These are phyloP conservation scores for Macrostomum lignano DNA, from an alignment of 1,140 invertebrate species.

Conservation along the genomic window DNA sequence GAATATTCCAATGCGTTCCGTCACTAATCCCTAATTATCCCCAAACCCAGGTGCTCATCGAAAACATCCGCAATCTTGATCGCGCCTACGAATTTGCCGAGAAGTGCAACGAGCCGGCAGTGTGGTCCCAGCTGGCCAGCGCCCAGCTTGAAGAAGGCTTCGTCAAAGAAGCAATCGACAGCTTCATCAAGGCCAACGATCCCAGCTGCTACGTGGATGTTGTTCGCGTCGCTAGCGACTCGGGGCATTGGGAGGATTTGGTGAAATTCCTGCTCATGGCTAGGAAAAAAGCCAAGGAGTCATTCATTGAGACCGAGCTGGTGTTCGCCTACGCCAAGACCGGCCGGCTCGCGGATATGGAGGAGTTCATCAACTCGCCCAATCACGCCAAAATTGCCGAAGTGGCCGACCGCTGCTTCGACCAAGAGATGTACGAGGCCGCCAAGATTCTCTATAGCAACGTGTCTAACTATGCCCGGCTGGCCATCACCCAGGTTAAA, in stretches of 20 bases:
- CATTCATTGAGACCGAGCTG: conserved; percentile 88
- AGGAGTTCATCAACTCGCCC: conserved; percentile 89
- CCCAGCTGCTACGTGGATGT: conserved; percentile 90
- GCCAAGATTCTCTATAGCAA: conserved; percentile 94
- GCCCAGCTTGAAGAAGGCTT: conserved; percentile 81
- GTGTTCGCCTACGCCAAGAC: conserved; percentile 96
- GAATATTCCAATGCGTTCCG: too few species aligned
- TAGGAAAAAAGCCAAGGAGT: conserved; percentile 85
- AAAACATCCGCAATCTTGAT: conserved; percentile 84
- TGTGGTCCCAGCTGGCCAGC: conserved; percentile 83
- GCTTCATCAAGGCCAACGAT: conserved; percentile 95
- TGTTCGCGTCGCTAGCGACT: conserved; percentile 43
- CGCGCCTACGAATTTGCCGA: conserved; percentile 97
- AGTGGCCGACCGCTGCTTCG: conserved; percentile 90
- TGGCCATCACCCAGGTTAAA: conserved; percentile 87
- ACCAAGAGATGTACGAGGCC: conserved; percentile 86
- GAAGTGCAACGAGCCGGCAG: conserved; percentile 84
- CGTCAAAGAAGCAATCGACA: conserved; percentile 37
- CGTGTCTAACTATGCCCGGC: conserved; percentile 82
- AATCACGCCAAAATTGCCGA: conserved; percentile 97
- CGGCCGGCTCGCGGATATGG: conserved; percentile 72
- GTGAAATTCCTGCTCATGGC: conserved; percentile 67
- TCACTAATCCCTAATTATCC: too few species aligned
- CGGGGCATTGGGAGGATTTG: neutral
- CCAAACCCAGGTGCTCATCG: too few species aligned